These are phyloP conservation scores for Dusona sp. DNA, from an alignment of 2,888 invertebrate species.

Conservation along the genomic window DNA sequence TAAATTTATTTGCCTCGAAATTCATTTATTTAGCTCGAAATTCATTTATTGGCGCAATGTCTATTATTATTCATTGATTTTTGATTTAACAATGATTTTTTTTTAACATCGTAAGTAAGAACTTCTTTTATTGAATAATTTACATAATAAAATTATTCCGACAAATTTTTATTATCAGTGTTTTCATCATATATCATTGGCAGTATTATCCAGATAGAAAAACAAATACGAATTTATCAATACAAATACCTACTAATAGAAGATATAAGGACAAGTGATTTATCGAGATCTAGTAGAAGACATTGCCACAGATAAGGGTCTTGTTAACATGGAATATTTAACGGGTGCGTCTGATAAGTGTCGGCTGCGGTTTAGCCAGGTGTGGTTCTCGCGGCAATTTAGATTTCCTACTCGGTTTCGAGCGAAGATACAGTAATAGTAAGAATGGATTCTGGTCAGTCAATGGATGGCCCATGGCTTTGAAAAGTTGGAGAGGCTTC, in stretches of 20 bases:
- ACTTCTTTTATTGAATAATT: no score
- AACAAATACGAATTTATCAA: not conserved
- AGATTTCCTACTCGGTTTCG: conserved; percentile 37
- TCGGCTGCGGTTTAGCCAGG: conserved; percentile 22
- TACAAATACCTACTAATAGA: not conserved
- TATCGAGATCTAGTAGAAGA: not conserved
- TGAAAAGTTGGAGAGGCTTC: conserved; percentile 14
- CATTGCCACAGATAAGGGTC: not conserved
- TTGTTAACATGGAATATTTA: conserved; percentile 23
- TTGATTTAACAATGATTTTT: no score
- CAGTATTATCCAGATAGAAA: not conserved
- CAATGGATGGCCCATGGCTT: conserved; percentile 36
- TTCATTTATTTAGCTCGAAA: no score
- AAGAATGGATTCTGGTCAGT: conserved; percentile 24
- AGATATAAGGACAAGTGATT: not conserved
- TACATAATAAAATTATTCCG: no score
- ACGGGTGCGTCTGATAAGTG: not conserved
- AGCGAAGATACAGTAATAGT: not conserved
- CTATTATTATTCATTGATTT: no score
- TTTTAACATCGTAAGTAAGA: no score
- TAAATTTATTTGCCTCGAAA: no score
- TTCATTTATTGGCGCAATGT: no score
- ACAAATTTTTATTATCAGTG: not conserved
- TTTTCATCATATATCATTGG: not conserved
- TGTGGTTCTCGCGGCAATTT: conserved; percentile 56